Conservation (phyloP, 2,113 vertebrate genomes). For the Trichechus manatus region DNA sequence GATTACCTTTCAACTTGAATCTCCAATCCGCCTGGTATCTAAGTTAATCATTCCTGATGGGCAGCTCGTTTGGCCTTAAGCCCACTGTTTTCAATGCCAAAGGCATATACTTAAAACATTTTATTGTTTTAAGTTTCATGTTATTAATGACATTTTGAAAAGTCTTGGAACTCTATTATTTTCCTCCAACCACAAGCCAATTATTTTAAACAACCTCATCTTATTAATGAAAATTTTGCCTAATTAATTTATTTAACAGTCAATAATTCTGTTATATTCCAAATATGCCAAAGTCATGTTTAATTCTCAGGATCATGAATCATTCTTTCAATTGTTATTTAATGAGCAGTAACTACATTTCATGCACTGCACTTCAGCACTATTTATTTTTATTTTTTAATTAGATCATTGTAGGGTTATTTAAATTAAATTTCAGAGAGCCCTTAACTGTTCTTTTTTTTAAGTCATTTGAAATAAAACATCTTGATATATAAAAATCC, state of each 20-base stretch:
- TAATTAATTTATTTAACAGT: slow-evolving; percentile 31
- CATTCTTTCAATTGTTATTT: slow-evolving; percentile 44
- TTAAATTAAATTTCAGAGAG: not conserved
- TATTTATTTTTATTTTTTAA: not conserved
- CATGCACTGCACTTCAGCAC: not conserved
- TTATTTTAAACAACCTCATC: slow-evolving; percentile 20
- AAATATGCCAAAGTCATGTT: not conserved
- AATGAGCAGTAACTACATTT: slow-evolving; percentile 13
- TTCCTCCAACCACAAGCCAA: not conserved
- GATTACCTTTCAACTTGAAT: slow-evolving; percentile 65
- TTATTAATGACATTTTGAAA: slow-evolving; percentile 43
- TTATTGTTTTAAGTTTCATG: slow-evolving; percentile 35
- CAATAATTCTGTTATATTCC: not conserved
- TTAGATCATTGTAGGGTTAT: slow-evolving; percentile 5
- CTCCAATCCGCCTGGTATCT: slow-evolving; percentile 47
- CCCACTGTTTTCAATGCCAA: not conserved
- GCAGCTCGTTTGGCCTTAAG: slow-evolving; percentile 48
- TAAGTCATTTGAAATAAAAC: not conserved
- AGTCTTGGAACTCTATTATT: not conserved
- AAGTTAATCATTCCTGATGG: slow-evolving; percentile 62
- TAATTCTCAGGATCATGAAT: slow-evolving; percentile 29
- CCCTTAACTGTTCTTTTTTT: not conserved
- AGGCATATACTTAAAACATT: not conserved
- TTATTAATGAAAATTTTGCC: not conserved
- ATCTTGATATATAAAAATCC: not conserved